phyloP scores from a whole-genome alignment of 2,797 vertebrate genomes.

The Xerus rutilus region DNA sequence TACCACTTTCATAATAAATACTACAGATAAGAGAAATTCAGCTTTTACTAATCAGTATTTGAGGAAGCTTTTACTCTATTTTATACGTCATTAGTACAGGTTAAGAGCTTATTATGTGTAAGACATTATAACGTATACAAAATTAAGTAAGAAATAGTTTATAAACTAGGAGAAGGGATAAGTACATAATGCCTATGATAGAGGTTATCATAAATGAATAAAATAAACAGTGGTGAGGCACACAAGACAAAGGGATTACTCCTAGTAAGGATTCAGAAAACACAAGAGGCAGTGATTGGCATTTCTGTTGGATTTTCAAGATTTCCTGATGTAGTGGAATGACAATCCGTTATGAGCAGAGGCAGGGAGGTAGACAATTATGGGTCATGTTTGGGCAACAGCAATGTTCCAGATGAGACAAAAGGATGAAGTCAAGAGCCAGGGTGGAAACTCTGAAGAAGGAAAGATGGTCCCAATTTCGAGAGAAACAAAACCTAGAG shows the following conservation, averaged over 20 bases:
- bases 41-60: background rate
- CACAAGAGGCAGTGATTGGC: background rate
- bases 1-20: background rate
- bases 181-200: background rate
- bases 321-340: background rate
- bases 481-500: background rate
- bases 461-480: background rate
- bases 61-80: constrained; percentile 24
- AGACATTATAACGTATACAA: background rate
- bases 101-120: background rate
- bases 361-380: background rate
- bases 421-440: background rate
- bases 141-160: constrained; percentile 9
- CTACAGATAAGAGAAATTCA: background rate
- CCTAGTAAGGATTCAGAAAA: background rate
- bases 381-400: background rate
- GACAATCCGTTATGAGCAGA: background rate
- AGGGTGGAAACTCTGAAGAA: constrained; percentile 10
- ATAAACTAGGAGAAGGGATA: background rate
- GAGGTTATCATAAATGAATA: background rate
- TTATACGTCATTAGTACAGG: background rate
- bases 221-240: background rate
- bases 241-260: background rate
- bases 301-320: background rate
- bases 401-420: background rate